Percentiles rank a stretch among this genome's conserved stretches.
These are phyloP conservation scores for Drosophila neoperkinsi DNA, from an alignment of 2,888 invertebrate species.

Conservation along the genomic window DNA sequence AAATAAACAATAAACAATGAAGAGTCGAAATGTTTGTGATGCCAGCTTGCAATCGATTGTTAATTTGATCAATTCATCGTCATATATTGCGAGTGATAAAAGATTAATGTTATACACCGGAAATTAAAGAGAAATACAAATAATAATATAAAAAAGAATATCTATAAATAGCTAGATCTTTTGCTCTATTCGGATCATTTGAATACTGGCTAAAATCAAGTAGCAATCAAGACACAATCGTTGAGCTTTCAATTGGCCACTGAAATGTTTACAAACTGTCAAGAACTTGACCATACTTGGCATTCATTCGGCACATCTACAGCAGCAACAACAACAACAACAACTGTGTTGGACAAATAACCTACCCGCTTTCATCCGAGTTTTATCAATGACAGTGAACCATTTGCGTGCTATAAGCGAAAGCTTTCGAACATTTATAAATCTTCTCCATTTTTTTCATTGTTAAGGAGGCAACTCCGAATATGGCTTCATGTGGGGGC, in stretches of 20 bases:
- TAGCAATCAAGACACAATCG: constrained; percentile 41
- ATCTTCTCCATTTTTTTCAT: constrained; percentile 4
- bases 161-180: not conserved
- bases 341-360: constrained; percentile 43
- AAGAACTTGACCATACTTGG: constrained; percentile 51
- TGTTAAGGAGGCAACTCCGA: constrained; percentile 25
- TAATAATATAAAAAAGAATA: not conserved
- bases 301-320: constrained; percentile 17
- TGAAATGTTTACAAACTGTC: constrained; percentile 61
- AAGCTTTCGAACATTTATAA: constrained; percentile 29
- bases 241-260: constrained; percentile 65
- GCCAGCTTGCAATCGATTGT: not conserved
- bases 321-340: constrained; percentile 10
- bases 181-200: not conserved
- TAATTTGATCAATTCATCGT: not conserved
- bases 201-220: constrained; percentile 34
- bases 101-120: not conserved
- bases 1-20: not conserved
- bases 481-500: constrained; percentile 47
- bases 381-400: constrained; percentile 61
- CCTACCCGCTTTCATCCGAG: constrained; percentile 48
- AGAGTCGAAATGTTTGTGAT: not conserved
- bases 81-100: not conserved
- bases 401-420: constrained; percentile 37
- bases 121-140: not conserved